Evolutionary conservation across 2,797 vertebrate species (phyloP), one percentile per base, ranked within the genome.

Genomic region (Artibeus jamaicensis): DNA sequence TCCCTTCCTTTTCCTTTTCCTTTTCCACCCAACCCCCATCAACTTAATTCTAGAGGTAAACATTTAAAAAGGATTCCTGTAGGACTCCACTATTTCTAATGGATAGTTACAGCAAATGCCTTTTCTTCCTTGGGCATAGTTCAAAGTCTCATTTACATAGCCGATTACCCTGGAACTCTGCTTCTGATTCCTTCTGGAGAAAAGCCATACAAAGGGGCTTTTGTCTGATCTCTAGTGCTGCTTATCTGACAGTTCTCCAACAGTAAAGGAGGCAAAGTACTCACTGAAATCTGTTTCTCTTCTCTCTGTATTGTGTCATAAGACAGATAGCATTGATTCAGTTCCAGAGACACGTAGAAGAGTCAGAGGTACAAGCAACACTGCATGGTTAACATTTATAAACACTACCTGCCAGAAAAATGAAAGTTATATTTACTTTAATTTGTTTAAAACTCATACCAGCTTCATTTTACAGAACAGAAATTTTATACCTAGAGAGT

Each of bases 151-250:
- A 5, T 32, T 73, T 93, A 86, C 8, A 18, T 76, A 93, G 39
- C 24, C 57, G 59, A 55, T 83, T 78, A 70, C 32, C 96, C 48
- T 97, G 24, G 50, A 50, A 97, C 53, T 39, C 3, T 89, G 9
- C 53, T 97, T 93, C 48, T 78, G 10, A 32, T 91, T 94, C 86
- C 32, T 95, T 86, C 5, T 86, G 73, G 91, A 93, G 87, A 85
- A 97, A 95, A 93, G 0, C 42, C 37, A 76, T 24, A 79, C 74
- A 89, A 95, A 26, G 55, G n/a, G 15, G 82, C 8, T 84, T 29
- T 37, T 39, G 57, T 89, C 46, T 95, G 48, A 65, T 57, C 32
- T 76, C 81, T 18, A 84, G 1, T 12, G 18, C 77, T 94, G 8
- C 53, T 95, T 93, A 57, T 59, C 81, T 67, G 62, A 42, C n/a